Evolutionary conservation across 2,797 vertebrate species (phyloP).

Genomic region (Scolopax bukidnonensis): DNA sequence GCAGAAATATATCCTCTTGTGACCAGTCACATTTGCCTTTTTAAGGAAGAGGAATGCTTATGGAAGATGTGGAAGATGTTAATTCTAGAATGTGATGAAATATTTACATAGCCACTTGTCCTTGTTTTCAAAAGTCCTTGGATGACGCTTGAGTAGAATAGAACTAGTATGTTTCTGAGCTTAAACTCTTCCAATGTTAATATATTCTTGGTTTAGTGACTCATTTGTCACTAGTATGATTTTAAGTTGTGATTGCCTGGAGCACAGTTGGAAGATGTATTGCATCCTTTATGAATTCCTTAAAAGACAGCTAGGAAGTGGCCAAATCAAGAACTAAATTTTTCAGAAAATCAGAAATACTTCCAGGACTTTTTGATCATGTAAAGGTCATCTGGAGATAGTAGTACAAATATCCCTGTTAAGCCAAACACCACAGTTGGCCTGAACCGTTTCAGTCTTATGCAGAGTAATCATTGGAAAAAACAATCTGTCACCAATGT

Average conservation of each 20-base stretch:
- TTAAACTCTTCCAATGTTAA: not conserved
- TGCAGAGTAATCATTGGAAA: not conserved
- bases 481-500: not conserved
- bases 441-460: not conserved
- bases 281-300: not conserved
- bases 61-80: not conserved
- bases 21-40: not conserved
- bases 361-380: not conserved
- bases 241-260: not conserved
- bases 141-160: not conserved
- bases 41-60: slow-evolving; percentile 3
- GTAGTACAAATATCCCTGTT: not conserved
- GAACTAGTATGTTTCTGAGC: not conserved
- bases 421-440: not conserved
- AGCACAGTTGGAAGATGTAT: not conserved
- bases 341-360: not conserved
- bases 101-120: not conserved
- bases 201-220: not conserved
- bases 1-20: slow-evolving; percentile 17
- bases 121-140: not conserved
- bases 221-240: not conserved
- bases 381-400: not conserved
- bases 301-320: not conserved
- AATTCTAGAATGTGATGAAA: not conserved
- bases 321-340: not conserved